Conservation (phyloP, 2,797 vertebrate genomes). For the Fistularia tabacaria region DNA sequence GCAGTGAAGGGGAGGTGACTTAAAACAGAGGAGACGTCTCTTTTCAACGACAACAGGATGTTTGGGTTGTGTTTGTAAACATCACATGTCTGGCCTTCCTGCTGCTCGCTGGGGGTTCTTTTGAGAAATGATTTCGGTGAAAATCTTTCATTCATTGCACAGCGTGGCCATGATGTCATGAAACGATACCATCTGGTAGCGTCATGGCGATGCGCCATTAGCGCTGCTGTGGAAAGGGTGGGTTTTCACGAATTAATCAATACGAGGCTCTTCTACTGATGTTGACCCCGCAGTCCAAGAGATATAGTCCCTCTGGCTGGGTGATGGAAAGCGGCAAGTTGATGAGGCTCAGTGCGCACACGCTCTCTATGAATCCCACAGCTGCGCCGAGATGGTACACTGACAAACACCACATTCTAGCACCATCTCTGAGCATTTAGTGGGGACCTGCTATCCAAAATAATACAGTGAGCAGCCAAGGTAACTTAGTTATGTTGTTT, state of each 20-base stretch:
- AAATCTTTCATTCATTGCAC: constrained; percentile 66
- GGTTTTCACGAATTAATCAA: constrained; percentile 71
- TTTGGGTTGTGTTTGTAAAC: constrained; percentile 4
- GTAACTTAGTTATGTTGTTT: background rate
- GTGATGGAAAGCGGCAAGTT: background rate
- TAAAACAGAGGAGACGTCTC: constrained; percentile 40
- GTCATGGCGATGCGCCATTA: constrained; percentile 52
- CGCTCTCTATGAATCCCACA: constrained; percentile 16
- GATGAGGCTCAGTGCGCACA: background rate
- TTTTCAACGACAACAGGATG: constrained; percentile 28
- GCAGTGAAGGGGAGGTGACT: constrained; percentile 62
- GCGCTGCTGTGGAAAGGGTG: constrained; percentile 53
- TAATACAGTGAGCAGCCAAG: background rate
- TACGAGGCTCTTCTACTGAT: constrained; percentile 52
- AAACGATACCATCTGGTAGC: constrained; percentile 59
- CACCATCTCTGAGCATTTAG: constrained; percentile 5
- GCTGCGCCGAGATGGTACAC: constrained; percentile 16
- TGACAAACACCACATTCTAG: constrained; percentile 6
- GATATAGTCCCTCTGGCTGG: constrained; percentile 14
- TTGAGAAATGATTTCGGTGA: constrained; percentile 62
- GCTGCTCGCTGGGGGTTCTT: constrained; percentile 13
- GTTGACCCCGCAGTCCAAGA: constrained; percentile 29
- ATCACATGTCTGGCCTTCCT: constrained; percentile 10
- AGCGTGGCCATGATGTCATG: constrained; percentile 66
- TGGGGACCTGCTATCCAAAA: background rate